phyloP scores from a whole-genome alignment of 1,140 invertebrate genomes.

The Anthonomus grandis region DNA sequence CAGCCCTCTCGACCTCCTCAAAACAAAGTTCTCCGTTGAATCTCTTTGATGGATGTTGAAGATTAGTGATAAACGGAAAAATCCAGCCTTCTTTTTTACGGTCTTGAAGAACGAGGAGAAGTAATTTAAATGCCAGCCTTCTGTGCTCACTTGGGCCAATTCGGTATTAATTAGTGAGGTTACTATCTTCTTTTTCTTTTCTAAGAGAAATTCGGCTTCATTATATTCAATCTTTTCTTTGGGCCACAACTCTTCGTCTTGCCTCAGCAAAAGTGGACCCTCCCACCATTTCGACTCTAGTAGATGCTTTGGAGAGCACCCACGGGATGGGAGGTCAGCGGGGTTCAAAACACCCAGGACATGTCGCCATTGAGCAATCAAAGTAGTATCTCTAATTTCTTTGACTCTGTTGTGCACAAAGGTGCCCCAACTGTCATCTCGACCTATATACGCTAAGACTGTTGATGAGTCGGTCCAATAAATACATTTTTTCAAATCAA shows the following conservation, averaged over 20 bases:
- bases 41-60: too few relatives aligned
- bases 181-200: constrained; percentile 18
- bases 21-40: constrained; percentile 24
- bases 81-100: constrained; percentile 37
- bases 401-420: constrained; percentile 49
- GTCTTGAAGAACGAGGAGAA: constrained; percentile 36
- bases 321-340: constrained; percentile 49
- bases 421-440: constrained; percentile 35
- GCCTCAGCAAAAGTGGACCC: constrained; percentile 34
- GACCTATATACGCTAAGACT: constrained; percentile 43
- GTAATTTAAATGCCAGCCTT: constrained; percentile 10
- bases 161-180: not conserved
- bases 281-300: constrained; percentile 47
- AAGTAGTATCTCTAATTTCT: constrained; percentile 42
- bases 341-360: constrained; percentile 47
- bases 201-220: constrained; percentile 24
- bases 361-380: constrained; percentile 39
- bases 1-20: constrained; percentile 25
- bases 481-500: too few relatives aligned
- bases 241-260: not conserved
- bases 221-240: not conserved
- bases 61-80: constrained; percentile 29
- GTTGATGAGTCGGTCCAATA: constrained; percentile 46
- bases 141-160: not conserved
- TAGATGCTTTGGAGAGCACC: constrained; percentile 39